These are phyloP conservation scores for Drosophila helvetica DNA, from an alignment of 2,888 invertebrate species.

Conservation along the genomic window DNA sequence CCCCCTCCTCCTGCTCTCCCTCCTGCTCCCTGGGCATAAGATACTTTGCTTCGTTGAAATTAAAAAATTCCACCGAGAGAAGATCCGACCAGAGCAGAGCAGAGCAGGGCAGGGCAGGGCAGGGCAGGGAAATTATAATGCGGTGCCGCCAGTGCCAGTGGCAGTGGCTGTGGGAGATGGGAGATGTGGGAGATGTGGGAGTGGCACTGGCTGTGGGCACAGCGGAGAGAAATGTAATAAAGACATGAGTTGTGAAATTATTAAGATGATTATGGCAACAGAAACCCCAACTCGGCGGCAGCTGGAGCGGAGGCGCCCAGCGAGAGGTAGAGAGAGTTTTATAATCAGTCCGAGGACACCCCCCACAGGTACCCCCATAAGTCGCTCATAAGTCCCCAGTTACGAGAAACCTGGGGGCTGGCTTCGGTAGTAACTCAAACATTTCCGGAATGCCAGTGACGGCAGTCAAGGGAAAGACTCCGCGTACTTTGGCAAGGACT, in stretches of 20 bases:
- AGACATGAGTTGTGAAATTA: conserved; percentile 76
- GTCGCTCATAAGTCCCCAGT: neutral
- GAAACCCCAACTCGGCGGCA: conserved; percentile 20
- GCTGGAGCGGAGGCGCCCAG: too few relatives aligned
- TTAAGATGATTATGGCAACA: conserved; percentile 73
- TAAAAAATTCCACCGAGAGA: conserved; percentile 69
- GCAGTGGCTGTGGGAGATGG: too few relatives aligned
- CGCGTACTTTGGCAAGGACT: neutral
- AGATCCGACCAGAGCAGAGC: neutral
- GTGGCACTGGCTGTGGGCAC: neutral
- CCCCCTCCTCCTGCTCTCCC: neutral
- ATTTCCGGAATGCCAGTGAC: neutral
- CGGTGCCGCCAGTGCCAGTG: conserved; percentile 16
- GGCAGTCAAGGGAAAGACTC: too few relatives aligned
- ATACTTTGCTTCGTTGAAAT: conserved; percentile 70
- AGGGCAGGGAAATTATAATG: conserved; percentile 65
- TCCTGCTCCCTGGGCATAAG: conserved; percentile 44
- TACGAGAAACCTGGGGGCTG: neutral
- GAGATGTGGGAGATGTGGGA: neutral
- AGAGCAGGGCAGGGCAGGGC: too few relatives aligned
- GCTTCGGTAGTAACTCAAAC: neutral
- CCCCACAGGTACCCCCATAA: neutral
- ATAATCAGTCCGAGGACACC: conserved; percentile 15
- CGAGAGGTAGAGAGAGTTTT: neutral
- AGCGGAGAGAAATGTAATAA: conserved; percentile 66